Evolutionary conservation across 64 coral and sea anemone genomes (phyloP).

Genomic region (Stichodactyla mertensii): DNA sequence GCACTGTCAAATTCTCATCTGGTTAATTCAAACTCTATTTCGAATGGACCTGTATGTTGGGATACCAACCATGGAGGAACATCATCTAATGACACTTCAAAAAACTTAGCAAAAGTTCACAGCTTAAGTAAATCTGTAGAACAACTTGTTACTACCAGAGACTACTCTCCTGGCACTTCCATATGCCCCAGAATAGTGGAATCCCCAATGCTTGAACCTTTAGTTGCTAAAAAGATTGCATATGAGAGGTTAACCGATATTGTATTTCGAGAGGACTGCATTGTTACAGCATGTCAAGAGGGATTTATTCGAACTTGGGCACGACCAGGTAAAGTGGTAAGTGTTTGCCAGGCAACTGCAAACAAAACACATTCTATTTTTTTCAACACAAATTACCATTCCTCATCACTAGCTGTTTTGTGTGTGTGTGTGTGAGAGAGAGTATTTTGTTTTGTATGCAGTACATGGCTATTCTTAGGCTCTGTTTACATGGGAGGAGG

Average conservation of each 20-base stretch:
- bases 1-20: slow-evolving; percentile 46
- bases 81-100: slow-evolving; percentile 55
- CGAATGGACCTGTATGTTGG: slow-evolving; percentile 85
- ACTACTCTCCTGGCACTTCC: slow-evolving; percentile 67
- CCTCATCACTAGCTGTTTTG: too few species aligned
- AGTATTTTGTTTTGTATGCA: too few species aligned
- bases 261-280: slow-evolving; percentile 90
- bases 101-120: slow-evolving; percentile 87
- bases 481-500: too few species aligned
- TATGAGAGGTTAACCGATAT: slow-evolving; percentile 84
- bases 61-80: slow-evolving; percentile 36
- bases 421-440: too few species aligned
- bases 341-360: slow-evolving; percentile 47
- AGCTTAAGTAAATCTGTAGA: slow-evolving; percentile 93
- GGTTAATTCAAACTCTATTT: slow-evolving; percentile 42
- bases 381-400: too few species aligned
- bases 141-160: slow-evolving; percentile 63
- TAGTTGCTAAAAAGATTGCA: slow-evolving; percentile 97
- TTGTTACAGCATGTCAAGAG: slow-evolving; percentile 95
- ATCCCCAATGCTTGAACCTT: slow-evolving; percentile 81
- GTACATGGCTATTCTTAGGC: too few species aligned
- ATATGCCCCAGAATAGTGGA: slow-evolving; percentile 88
- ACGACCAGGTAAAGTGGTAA: slow-evolving; percentile 99
- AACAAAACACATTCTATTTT: neutral
- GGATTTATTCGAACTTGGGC: slow-evolving; percentile 98